Evolutionary conservation across 2,113 vertebrate genomes (phyloP).

Genomic region (Embiotoca jacksoni): DNA sequence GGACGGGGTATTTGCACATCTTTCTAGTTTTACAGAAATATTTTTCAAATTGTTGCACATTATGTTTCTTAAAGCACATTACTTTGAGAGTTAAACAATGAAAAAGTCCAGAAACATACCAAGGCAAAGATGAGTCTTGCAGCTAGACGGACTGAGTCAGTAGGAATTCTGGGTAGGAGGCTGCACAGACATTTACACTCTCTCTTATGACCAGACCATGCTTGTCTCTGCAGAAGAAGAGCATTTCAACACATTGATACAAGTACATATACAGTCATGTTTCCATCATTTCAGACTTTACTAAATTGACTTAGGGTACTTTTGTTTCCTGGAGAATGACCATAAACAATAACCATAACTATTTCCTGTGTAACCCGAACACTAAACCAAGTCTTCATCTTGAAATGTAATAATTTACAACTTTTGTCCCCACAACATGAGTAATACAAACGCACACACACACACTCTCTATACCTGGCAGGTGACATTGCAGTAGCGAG

Average conservation of each 20-base stretch:
- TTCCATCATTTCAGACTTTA: neutral
- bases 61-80: neutral
- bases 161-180: constrained; percentile 88
- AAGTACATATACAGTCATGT: neutral
- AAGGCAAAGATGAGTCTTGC: constrained; percentile 91
- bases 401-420: constrained; percentile 2
- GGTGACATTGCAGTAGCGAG: constrained; percentile 89
- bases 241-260: constrained; percentile 29
- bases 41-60: neutral
- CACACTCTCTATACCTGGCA: constrained; percentile 89
- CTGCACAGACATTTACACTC: constrained; percentile 91
- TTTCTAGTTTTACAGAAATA: neutral
- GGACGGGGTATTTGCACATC: neutral
- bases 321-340: too few species aligned
- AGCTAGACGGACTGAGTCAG: constrained; percentile 92
- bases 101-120: constrained; percentile 80
- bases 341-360: neutral
- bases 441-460: neutral
- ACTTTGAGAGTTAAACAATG: neutral
- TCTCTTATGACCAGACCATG: constrained; percentile 91
- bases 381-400: neutral
- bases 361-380: neutral
- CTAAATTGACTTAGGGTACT: too few species aligned
- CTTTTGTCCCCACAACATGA: neutral
- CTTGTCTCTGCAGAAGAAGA: constrained; percentile 86